Percentiles rank a stretch among this genome's conserved stretches.
Evolutionary conservation across 2,797 vertebrate species (phyloP).

Genomic region (Sebastes glaucus): DNA sequence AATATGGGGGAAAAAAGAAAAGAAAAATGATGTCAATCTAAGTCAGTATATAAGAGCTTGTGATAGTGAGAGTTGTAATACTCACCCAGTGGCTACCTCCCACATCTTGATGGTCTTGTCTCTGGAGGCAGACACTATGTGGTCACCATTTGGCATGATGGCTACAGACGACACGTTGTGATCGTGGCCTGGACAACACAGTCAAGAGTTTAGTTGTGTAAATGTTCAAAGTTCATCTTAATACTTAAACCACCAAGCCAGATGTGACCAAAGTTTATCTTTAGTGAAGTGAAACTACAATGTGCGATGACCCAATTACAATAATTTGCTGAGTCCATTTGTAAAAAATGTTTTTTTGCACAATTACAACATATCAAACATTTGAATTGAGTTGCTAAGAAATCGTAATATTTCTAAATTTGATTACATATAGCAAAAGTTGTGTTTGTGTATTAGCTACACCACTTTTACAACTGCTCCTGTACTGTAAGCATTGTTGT

Average conservation of each 20-base stretch:
- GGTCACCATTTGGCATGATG: slow-evolving; percentile 99
- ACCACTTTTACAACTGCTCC: background rate
- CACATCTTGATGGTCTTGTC: slow-evolving; percentile 99
- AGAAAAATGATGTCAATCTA: background rate
- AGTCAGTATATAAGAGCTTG: background rate
- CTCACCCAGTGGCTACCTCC: slow-evolving; percentile 99
- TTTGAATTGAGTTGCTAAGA: background rate
- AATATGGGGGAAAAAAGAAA: background rate
- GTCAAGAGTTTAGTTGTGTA: slow-evolving; percentile 1
- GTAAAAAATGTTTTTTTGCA: background rate
- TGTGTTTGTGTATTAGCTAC: background rate
- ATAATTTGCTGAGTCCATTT: background rate
- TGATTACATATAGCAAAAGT: background rate
- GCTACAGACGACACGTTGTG: slow-evolving; percentile 99
- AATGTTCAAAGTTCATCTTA: background rate
- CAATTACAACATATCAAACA: background rate
- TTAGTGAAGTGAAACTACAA: background rate
- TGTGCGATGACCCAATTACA: fast-evolving
- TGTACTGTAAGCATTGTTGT: background rate
- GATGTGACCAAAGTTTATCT: background rate
- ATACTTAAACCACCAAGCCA: background rate
- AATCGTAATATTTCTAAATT: background rate
- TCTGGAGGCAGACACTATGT: slow-evolving; percentile 98
- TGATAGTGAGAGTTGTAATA: slow-evolving; percentile 7
- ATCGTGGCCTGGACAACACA: slow-evolving; percentile 89